A percentile compares a stretch with the other conserved stretches of the same genome.
These are phyloP conservation scores for Phainopepla nitens DNA, from an alignment of 2,113 vertebrate genomes.

Conservation along the genomic window DNA sequence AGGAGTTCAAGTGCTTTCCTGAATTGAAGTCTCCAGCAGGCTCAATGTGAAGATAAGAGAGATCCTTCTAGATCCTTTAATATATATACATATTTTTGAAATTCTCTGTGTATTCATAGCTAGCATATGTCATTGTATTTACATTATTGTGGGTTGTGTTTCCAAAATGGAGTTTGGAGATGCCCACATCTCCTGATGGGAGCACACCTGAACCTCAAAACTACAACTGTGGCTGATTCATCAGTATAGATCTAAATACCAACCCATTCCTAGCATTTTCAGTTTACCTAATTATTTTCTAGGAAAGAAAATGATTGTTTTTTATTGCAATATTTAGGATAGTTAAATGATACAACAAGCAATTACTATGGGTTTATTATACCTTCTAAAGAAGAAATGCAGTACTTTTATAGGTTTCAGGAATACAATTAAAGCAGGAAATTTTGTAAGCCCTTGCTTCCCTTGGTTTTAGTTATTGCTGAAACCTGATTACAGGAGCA, in stretches of 20 bases:
- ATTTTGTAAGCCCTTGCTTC: not conserved
- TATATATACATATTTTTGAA: not conserved
- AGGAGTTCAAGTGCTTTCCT: not conserved
- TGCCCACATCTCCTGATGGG: accelerated
- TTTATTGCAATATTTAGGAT: not conserved
- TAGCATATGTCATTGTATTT: not conserved
- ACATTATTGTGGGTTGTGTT: not conserved
- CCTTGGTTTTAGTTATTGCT: not conserved
- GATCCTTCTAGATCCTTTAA: not conserved
- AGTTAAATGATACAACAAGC: not conserved
- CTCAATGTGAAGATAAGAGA: not conserved
- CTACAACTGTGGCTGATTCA: not conserved
- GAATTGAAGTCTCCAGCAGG: not conserved
- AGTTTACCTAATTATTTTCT: not conserved
- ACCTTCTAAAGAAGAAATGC: not conserved
- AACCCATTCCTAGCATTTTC: not conserved
- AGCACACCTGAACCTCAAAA: not conserved
- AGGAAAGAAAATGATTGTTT: not conserved
- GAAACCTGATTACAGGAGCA: not conserved
- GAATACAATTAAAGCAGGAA: not conserved
- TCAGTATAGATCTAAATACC: not conserved
- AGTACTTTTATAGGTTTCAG: not conserved
- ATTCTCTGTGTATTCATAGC: not conserved
- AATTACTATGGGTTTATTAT: not conserved
- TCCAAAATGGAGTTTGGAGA: not conserved